Base-by-base conservation (phyloP, 2,113 vertebrate genomes). In the Sinocyclocheilus anophthalmus region DNA sequence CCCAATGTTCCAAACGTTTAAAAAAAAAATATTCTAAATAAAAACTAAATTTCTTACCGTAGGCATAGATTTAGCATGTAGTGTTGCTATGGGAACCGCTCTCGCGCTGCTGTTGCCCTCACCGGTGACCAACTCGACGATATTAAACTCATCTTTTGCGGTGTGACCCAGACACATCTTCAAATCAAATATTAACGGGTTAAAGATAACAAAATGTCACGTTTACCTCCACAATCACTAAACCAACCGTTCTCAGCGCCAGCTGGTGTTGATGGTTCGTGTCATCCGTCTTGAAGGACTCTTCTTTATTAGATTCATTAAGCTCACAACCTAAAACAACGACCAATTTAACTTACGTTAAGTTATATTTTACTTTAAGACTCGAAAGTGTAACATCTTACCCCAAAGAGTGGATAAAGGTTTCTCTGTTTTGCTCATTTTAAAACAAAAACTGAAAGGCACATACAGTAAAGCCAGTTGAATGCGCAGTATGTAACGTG, bases 151-250 rank as follows among this genome's bases (percentile, higher is more conserved):
- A 2, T 95, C 95, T 77, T 78, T 94, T 0, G 93, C 94, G 4
- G 85, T 89, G 70, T 94, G 94, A 0, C 95, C 95, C 75, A 96
- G 79, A 88, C 94, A 96, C 75, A 95, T 87, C 96, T 96, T 76
- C 3, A 22, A 83, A 4, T 9, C 30, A 26, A 55, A 30, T 30
- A 42, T 20, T 2, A 57, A 59, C 18, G 0, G 22, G 6, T 18
- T 57, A 20, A 63, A 30, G 0, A 1, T 8, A 16, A 14, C 5
- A 0, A 20, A 39, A 30, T 11, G 26, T n/a, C 20, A 45, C 0
- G 5, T 39, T 16, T 18, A n/a, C 8, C 1, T 1, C 30, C 0
- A 72, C 0, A 18, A 61, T 6, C 2, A 42, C 1, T 0, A 3
- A 45, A 90, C 94, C 18, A 89, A 96, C 96, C 5, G 93, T 92